Base-by-base conservation (phyloP, 2,797 vertebrate species). In the Erithacus rubecula region DNA sequence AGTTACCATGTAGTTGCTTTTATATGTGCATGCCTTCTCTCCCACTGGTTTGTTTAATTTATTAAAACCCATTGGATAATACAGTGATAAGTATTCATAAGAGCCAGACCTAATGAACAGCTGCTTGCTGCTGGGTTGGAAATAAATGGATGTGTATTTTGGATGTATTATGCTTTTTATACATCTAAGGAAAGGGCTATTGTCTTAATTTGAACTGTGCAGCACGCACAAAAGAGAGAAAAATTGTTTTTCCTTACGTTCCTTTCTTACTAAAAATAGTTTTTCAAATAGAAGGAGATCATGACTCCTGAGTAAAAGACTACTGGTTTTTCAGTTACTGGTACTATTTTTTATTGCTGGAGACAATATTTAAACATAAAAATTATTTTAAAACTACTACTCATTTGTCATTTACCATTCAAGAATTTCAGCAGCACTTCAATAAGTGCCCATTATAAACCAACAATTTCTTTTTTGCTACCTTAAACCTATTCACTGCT, bases 321-420 rank as follows among this genome's bases (percentile, higher is more conserved):
- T 56, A 30, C 19, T 59, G 20, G 27, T 79, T 80, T 85, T 65
- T 37, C 34, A 80, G 14, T 55, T 52, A 18, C 27, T 52, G 11
- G 49, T 84, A 34, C 15, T 63, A 58, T 30, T 80, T 16, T 15
- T 14, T 89, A 92, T 87, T 80, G 4, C 52, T 87, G 60, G 41
- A 70, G 44, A 65, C 27, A 47, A 93, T 86, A 92, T 92, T 94
- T 96, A 90, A 87, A 89, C n/a, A 55, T 83, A 11, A 88, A 96
- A 95, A 89, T 90, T 87, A 90, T 95, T 94, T 91, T 94, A 95
- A 83, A 96, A 59, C 44, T 83, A 76, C 76, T 94, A 67, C 62
- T 95, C 12, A 83, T 96, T 96, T 90, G 77, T 95, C 80, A 76
- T 87, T 87, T 93, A 90, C 62, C 90, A 93, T 82, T 91, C 56